Percentiles rank a stretch among this genome's conserved stretches.
phyloP scores from a whole-genome alignment of 2,888 invertebrate genomes.

The Eupeodes latifasciatus region DNA sequence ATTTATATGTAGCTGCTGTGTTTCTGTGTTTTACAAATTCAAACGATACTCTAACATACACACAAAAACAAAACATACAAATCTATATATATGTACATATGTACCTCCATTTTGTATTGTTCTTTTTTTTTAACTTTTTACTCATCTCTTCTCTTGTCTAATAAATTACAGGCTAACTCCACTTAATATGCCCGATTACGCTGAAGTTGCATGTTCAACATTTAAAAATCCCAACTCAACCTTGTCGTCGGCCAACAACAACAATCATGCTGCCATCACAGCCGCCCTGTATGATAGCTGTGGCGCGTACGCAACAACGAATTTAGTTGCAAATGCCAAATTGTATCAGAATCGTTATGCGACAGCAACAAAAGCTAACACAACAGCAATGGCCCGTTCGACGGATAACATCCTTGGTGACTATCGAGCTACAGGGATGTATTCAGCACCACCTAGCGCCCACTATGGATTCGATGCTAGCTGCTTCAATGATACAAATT shows the following conservation, averaged over 20 bases:
- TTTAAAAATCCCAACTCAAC: slow-evolving; percentile 82
- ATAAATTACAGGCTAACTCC: slow-evolving; percentile 82
- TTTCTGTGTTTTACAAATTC: not conserved
- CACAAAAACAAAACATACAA: too few relatives aligned
- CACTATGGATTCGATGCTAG: slow-evolving; percentile 80
- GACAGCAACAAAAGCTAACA: slow-evolving; percentile 77
- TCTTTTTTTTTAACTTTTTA: slow-evolving; percentile 39
- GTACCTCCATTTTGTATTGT: not conserved
- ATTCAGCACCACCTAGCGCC: slow-evolving; percentile 84
- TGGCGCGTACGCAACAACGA: slow-evolving; percentile 84
- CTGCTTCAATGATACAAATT: slow-evolving; percentile 78
- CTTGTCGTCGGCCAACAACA: slow-evolving; percentile 75
- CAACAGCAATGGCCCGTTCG: slow-evolving; percentile 55
- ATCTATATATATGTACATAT: not conserved
- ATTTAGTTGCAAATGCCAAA: slow-evolving; percentile 84
- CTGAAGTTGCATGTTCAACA: slow-evolving; percentile 84
- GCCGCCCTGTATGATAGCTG: slow-evolving; percentile 83
- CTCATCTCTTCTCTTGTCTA: slow-evolving; percentile 65
- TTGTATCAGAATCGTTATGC: slow-evolving; percentile 83
- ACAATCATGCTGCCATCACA: slow-evolving; percentile 60
- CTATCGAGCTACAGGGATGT: slow-evolving; percentile 82
- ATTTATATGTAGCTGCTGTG: not conserved
- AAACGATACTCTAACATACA: not conserved
- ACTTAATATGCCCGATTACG: slow-evolving; percentile 84
- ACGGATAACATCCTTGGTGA: slow-evolving; percentile 78